phyloP scores from a whole-genome alignment of 2,113 vertebrate species.

The Mystacornis crossleyi region DNA sequence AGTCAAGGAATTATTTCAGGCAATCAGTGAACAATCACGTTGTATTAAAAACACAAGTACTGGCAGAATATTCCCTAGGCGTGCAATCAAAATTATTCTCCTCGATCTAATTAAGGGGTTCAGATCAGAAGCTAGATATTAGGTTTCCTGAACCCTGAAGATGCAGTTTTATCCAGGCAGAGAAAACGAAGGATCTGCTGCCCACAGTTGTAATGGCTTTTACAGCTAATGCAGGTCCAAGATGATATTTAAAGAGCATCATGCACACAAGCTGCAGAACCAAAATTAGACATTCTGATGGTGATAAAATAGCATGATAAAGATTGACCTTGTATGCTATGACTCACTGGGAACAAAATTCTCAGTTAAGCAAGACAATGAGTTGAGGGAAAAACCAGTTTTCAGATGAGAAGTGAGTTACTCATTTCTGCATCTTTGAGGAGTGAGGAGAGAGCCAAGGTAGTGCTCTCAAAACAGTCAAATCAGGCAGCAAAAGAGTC shows the following conservation, averaged over 20 bases:
- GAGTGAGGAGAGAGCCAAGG: neutral
- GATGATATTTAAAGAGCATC: neutral
- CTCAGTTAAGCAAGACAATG: neutral
- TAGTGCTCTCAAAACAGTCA: neutral
- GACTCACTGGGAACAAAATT: neutral
- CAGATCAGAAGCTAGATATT: neutral
- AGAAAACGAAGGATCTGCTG: neutral
- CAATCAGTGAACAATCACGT: neutral
- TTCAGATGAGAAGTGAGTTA: neutral
- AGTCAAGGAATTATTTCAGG: neutral
- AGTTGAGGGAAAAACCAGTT: neutral
- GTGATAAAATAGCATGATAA: neutral
- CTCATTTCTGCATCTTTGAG: neutral
- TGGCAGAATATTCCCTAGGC: neutral
- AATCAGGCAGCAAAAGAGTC: neutral
- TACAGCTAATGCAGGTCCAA: neutral
- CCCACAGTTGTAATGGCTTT: neutral
- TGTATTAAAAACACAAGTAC: neutral
- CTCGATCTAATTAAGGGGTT: neutral
- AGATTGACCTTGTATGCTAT: neutral
- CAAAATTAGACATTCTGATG: neutral
- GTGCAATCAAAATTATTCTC: neutral
- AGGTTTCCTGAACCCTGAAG: neutral
- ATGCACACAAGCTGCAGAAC: neutral
- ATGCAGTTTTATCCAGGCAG: neutral